These are phyloP conservation scores for Todiramphus saurophagus DNA, from an alignment of 2,113 vertebrate genomes.

Conservation along the genomic window DNA sequence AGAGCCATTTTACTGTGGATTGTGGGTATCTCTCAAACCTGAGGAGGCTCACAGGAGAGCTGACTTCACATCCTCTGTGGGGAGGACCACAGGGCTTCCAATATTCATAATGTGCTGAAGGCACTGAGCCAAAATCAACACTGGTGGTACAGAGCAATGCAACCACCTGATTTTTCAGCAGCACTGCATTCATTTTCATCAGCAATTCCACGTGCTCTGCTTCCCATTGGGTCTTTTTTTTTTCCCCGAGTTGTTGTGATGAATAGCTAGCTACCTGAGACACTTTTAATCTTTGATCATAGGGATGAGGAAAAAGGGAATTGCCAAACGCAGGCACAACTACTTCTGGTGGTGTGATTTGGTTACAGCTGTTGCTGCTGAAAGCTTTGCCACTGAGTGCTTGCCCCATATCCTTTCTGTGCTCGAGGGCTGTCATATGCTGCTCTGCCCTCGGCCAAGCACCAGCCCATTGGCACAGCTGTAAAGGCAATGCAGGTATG, in stretches of 20 bases:
- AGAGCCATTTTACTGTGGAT: background rate
- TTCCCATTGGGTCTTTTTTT: background rate
- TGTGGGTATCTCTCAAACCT: background rate
- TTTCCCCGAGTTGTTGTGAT: background rate
- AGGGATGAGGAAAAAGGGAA: background rate
- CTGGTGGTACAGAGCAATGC: background rate
- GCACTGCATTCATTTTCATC: background rate
- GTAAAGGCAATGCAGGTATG: background rate
- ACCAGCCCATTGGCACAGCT: too few relatives aligned
- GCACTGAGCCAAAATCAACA: background rate
- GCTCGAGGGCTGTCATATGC: background rate
- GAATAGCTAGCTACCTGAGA: background rate
- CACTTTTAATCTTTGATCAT: background rate
- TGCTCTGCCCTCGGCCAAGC: background rate
- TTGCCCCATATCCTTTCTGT: accelerated
- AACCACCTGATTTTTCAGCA: background rate
- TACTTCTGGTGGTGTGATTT: background rate
- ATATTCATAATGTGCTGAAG: background rate
- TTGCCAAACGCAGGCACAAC: background rate
- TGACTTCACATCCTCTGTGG: background rate
- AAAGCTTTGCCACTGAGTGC: background rate
- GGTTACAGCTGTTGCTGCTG: background rate
- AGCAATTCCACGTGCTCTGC: background rate
- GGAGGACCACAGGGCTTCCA: background rate
- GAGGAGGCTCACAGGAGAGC: background rate